These are phyloP conservation scores for Fabriciana adippe DNA, from an alignment of 2,888 invertebrate genomes.

Conservation along the genomic window DNA sequence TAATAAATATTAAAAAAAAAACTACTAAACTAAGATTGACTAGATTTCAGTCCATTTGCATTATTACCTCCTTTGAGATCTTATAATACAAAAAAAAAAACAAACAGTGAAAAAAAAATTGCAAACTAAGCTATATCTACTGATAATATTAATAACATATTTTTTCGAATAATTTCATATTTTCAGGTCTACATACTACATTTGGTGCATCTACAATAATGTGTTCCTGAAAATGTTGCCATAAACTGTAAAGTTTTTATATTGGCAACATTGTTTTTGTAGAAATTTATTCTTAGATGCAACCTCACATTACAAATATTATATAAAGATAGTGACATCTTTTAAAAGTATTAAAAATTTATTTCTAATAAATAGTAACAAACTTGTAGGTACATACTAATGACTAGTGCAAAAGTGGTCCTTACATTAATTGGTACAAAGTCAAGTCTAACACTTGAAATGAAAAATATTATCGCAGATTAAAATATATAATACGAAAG, in stretches of 20 bases:
- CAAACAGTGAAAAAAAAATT: too few species aligned
- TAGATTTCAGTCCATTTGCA: too few species aligned
- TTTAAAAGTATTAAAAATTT: constrained; percentile 6
- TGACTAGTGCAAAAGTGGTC: constrained; percentile 39
- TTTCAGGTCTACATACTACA: not conserved
- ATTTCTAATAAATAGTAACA: constrained; percentile 1
- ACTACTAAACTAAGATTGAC: too few species aligned
- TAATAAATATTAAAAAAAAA: not conserved
- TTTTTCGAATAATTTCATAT: not conserved
- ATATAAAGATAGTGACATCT: constrained; percentile 9
- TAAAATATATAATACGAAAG: not conserved
- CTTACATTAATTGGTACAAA: constrained; percentile 23
- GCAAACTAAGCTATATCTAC: not conserved
- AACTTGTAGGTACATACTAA: constrained; percentile 10
- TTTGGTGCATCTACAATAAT: constrained; percentile 11
- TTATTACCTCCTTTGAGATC: too few species aligned
- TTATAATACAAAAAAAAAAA: too few species aligned
- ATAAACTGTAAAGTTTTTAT: constrained; percentile 11
- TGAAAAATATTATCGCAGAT: not conserved
- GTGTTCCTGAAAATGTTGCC: constrained; percentile 12
- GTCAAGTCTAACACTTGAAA: not conserved
- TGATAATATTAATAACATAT: not conserved
- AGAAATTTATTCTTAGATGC: constrained; percentile 2
- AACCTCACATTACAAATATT: constrained; percentile 6
- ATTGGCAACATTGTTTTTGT: constrained; percentile 18